Evolutionary conservation across 2,888 invertebrate genomes (phyloP).

Genomic region (Carpatolechia fugitivella): DNA sequence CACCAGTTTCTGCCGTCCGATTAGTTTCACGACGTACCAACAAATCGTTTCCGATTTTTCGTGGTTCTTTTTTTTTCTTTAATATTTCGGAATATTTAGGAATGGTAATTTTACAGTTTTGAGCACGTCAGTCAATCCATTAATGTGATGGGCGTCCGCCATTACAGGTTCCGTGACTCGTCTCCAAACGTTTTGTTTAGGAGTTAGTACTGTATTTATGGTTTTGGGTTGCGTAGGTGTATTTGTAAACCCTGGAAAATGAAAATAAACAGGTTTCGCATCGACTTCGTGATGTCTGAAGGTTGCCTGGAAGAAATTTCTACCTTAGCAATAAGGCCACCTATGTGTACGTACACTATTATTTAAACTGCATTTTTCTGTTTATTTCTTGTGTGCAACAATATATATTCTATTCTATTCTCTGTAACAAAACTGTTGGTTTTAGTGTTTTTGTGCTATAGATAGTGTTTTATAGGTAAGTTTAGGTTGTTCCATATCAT

Average conservation of each 20-base stretch:
- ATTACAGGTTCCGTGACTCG: constrained; percentile 66
- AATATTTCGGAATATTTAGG: constrained; percentile 49
- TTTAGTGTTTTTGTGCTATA: no score
- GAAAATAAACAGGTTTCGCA: background rate
- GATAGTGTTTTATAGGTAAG: no score
- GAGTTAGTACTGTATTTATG: constrained; percentile 45
- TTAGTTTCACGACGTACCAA: background rate
- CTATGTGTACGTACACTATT: no score
- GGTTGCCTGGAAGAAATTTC: no score
- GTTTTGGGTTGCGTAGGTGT: constrained; percentile 21
- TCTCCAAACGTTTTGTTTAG: constrained; percentile 41
- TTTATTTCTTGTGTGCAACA: no score
- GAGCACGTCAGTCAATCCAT: constrained; percentile 76
- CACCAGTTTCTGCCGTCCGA: background rate
- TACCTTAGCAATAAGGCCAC: no score
- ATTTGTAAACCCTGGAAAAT: background rate
- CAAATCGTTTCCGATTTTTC: constrained; percentile 33
- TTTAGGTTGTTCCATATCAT: no score
- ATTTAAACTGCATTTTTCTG: no score
- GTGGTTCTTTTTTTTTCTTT: constrained; percentile 37
- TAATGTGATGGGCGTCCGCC: constrained; percentile 59
- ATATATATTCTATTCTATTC: no score
- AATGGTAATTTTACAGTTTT: constrained; percentile 77
- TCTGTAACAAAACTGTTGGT: no score
- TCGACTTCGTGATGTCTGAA: no score